Evolutionary conservation across 2,113 vertebrate species (phyloP), one percentile per base, ranked within the genome.

Genomic region (Sialia sialis): DNA sequence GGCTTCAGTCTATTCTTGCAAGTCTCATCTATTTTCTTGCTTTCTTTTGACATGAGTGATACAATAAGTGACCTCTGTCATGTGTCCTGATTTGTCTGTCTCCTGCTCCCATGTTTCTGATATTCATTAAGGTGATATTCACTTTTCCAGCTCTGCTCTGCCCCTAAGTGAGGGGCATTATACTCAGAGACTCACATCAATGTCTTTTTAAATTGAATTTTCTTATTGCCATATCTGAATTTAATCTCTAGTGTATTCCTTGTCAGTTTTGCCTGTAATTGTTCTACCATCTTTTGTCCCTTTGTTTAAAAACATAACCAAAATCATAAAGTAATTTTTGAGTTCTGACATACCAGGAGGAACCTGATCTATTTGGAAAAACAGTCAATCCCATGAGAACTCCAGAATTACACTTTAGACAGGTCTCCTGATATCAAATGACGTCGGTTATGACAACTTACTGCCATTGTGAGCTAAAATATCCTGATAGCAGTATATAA

Each of bases 11-110:
- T 64, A 41, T 75, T 88, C 75, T 90, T 87, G 54, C 48, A 84
- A 82, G 64, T 95, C 90, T 93, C 63, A 95, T 95, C 91, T 90
- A 94, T 95, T 95, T 95, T 84, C 91, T 93, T 88, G 59, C 59
- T 88, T 95, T 72, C 80, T 87, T 93, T 88, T 90, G 79, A 81
- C 79, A 70, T 0, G 1, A 70, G 41, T 70, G 84, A 77, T 87
- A 66, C 59, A 73, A 77, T 74, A 52, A 5, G 27, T 80, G 82
- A 80, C 87, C 75, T 94, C 87, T 64, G 68, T 55, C 68, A 55
- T n/a, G 68, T 63, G 49, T 55, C 58, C n/a, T 86, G 75, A 91
- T 79, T 95, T 85, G 43, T 83, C 89, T 87, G 72, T 74, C 70
- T 95, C 55, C 75, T 86, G 52, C 68, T 36, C 55, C 72, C 39